Base-by-base conservation (phyloP, 2,797 vertebrate genomes). In the Allobates femoralis region DNA sequence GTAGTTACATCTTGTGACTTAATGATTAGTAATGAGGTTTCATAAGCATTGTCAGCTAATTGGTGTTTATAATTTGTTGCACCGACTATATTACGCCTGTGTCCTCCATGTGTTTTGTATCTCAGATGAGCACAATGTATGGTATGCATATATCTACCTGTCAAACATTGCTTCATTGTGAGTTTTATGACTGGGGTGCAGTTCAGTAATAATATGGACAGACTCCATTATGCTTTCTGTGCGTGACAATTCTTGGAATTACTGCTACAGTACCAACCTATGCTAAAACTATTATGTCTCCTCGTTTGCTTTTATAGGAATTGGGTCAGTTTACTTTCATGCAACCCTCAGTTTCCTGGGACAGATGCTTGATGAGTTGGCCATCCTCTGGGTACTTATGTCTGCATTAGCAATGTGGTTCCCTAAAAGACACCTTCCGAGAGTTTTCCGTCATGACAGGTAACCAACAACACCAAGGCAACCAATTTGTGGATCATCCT, bases 361-460 rank as follows among this genome's bases (percentile, higher is more conserved):
- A 64, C 98, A 99, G 93, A 99, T 99, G 97, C 93, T 99, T 88
- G 98, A 99, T 85, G 98, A 99, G 89, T 89, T 99, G 88, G 97
- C 98, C 85, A 97, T 99, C 86, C 94, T 99, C 5, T 99, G 98
- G 98, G 98, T 99, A 87, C 93, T 99, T 73, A 99, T 99, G 98
- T 99, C 97, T 90, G 98, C 97, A 81, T 94, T 99, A 75, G 98
- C 95, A 88, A 98, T 99, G 98, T 99, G 98, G 98, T 99, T 99
- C 87, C 98, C 98, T 58, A 97, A 97, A 91, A 95, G 98, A 90
- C 98, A 99, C 86, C 92, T 99, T 30, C 98, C 98, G 66, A 96
- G 93, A 94, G 94, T 97, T 87, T 99, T 99, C 91, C 94, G 96
- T 78, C 97, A 96, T 89, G 96, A 98, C 94, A 96, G 98, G 98